These are phyloP conservation scores for Prunella fulvescens DNA, from an alignment of 2,113 vertebrate species.

Conservation along the genomic window DNA sequence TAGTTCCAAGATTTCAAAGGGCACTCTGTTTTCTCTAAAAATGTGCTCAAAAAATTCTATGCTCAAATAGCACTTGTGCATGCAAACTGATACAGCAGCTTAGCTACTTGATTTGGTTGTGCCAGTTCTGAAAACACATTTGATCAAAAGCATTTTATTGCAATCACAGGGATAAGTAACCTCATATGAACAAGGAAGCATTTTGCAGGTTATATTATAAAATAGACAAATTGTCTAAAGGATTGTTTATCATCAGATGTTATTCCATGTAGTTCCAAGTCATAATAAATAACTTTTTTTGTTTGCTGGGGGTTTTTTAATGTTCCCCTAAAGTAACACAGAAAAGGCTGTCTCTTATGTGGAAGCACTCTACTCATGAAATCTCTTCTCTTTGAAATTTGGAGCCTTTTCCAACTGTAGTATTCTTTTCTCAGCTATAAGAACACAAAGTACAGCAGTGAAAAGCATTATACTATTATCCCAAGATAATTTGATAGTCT, in stretches of 20 bases:
- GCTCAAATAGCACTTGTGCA: neutral
- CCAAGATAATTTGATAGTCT: slow-evolving; percentile 37
- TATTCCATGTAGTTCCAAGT: neutral
- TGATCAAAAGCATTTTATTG: neutral
- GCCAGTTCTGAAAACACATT: neutral
- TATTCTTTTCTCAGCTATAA: slow-evolving; percentile 11
- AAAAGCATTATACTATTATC: slow-evolving; percentile 29
- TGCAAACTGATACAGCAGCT: neutral
- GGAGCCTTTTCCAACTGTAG: neutral
- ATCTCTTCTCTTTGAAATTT: slow-evolving; percentile 1
- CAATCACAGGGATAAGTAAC: neutral
- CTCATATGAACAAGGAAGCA: neutral
- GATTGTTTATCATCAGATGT: neutral
- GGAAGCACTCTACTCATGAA: neutral
- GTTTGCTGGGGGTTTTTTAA: neutral
- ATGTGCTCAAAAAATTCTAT: neutral
- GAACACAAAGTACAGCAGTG: neutral
- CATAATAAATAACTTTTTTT: neutral
- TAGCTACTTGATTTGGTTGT: neutral
- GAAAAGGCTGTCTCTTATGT: neutral
- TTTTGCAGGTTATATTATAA: neutral
- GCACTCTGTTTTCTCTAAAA: neutral
- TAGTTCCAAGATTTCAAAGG: neutral
- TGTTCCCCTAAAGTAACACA: neutral
- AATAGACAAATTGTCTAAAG: neutral